phyloP scores from a whole-genome alignment of 2,888 invertebrate species.

The Tubulanus polymorphus region DNA sequence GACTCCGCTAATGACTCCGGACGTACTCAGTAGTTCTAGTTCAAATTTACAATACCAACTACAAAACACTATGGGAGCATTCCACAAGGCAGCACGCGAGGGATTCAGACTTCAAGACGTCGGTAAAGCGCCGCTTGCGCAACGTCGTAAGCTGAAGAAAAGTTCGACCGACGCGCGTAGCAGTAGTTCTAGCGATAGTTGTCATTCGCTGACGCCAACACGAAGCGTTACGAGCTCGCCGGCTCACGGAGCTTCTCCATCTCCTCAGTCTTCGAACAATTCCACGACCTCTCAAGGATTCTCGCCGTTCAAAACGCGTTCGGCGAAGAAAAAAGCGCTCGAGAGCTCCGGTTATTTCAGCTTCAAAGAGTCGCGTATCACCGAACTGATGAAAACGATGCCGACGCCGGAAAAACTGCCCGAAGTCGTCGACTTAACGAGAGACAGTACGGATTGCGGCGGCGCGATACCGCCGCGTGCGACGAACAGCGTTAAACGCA shows the following conservation, averaged over 20 bases:
- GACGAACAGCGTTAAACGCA: conserved; percentile 8
- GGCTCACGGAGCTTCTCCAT: conserved; percentile 5
- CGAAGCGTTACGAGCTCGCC: neutral
- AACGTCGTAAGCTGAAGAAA: conserved; percentile 63
- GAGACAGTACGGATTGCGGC: conserved; percentile 7
- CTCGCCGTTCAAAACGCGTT: conserved; percentile 23
- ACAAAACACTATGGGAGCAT: conserved; percentile 66
- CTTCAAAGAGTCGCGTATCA: conserved; percentile 15
- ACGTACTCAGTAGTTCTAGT: conserved; percentile 56
- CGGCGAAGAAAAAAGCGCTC: neutral
- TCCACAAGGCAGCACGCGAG: conserved; percentile 65
- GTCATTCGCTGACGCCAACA: neutral
- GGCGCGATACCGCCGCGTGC: neutral
- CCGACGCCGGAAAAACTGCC: neutral
- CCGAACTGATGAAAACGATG: conserved; percentile 11
- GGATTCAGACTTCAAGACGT: conserved; percentile 74
- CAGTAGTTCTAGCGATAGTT: conserved; percentile 42
- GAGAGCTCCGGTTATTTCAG: conserved; percentile 16
- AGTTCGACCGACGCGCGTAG: conserved; percentile 44
- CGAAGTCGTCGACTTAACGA: neutral
- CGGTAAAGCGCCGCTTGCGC: conserved; percentile 66
- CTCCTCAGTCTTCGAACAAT: conserved; percentile 27
- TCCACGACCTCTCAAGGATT: conserved; percentile 39
- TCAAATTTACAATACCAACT: conserved; percentile 59
- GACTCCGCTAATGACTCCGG: conserved; percentile 64